Evolutionary conservation across 1,140 invertebrate genomes (phyloP).

Genomic region (Diuraphis noxia): DNA sequence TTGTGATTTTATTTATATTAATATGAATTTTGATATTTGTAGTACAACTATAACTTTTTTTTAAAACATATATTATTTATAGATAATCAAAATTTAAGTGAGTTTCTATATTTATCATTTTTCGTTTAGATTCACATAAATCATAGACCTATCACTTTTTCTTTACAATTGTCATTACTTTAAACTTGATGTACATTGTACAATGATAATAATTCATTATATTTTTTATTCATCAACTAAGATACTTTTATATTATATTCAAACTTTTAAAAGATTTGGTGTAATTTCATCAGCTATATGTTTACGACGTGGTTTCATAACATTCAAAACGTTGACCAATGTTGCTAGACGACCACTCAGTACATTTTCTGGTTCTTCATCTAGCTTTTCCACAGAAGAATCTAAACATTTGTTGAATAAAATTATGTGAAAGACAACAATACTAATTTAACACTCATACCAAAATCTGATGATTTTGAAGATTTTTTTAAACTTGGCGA

Average conservation of each 20-base stretch:
- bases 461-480: slow-evolving; percentile 40
- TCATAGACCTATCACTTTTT: not conserved
- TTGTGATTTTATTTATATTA: too few species aligned
- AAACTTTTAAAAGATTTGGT: slow-evolving; percentile 29
- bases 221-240: not conserved
- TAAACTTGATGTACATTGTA: not conserved
- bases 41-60: too few species aligned
- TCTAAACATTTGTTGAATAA: slow-evolving; percentile 22
- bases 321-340: slow-evolving; percentile 38
- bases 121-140: not conserved
- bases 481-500: slow-evolving; percentile 41
- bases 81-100: not conserved
- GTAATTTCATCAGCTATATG: slow-evolving; percentile 11
- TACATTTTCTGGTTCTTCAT: slow-evolving; percentile 48
- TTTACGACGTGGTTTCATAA: slow-evolving; percentile 43
- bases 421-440: not conserved
- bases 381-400: slow-evolving; percentile 40
- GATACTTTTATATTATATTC: not conserved
- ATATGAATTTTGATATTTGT: too few species aligned
- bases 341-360: slow-evolving; percentile 33
- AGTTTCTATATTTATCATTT: not conserved
- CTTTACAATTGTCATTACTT: not conserved
- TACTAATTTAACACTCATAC: not conserved
- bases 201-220: not conserved
- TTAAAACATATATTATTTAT: not conserved